These are phyloP conservation scores for Choloepus didactylus DNA, from an alignment of 2,797 vertebrate genomes.

Conservation along the genomic window DNA sequence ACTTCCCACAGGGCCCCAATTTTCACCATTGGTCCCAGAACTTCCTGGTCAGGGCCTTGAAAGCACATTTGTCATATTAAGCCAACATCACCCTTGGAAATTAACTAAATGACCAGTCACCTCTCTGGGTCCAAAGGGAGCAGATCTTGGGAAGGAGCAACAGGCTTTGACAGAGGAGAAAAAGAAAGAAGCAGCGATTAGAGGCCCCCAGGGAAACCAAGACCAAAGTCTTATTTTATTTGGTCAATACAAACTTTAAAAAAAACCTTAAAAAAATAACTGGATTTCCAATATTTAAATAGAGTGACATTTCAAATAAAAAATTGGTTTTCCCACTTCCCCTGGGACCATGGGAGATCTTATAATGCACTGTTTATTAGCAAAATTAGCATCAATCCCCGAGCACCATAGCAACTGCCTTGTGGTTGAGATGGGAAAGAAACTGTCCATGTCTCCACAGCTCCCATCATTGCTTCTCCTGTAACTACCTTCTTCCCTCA, in stretches of 20 bases:
- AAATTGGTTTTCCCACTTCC: background rate
- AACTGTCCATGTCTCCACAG: no score
- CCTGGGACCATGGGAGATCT: background rate
- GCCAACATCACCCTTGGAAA: background rate
- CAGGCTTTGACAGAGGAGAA: background rate
- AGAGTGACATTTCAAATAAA: background rate
- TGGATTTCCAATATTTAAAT: slow-evolving; percentile 28
- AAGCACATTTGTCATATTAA: background rate
- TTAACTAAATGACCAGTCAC: background rate
- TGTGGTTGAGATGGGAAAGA: background rate
- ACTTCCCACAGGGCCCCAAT: background rate
- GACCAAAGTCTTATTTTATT: background rate
- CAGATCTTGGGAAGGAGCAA: background rate
- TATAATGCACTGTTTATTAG: background rate
- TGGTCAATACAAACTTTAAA: background rate
- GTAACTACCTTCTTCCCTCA: background rate
- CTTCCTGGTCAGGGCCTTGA: background rate
- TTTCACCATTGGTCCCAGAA: background rate
- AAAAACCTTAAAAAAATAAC: background rate
- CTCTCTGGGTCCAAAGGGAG: background rate
- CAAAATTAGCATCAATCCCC: background rate
- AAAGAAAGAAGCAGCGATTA: background rate
- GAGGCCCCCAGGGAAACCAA: background rate
- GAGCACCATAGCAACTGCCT: no score
- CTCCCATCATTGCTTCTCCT: background rate